Evolutionary conservation across 2,113 vertebrate species (phyloP), one percentile per base, ranked within the genome.

Genomic region (Anolis carolinensis): DNA sequence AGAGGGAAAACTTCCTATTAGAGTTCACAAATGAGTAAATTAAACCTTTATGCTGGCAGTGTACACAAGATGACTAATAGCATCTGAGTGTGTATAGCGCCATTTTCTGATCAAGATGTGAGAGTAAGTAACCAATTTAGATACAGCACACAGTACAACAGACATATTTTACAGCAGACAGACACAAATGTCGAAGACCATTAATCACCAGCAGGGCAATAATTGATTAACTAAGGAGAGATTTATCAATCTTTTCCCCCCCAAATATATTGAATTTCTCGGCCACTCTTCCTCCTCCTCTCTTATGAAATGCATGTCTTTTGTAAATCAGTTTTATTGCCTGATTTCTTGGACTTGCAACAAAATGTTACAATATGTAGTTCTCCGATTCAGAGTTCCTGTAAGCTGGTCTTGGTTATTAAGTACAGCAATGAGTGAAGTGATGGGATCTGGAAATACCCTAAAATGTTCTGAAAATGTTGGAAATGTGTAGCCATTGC

Each of bases 41-140:
- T 80, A 81, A 63, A 36, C 21, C 55, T 75, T 81, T 74, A 50
- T 86, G 78, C 21, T 20, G 5, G 70, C 39, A 67, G 39, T 39
- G 32, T 65, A 67, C 30, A 74, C 18, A 81, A 59, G 36, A 63
- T 81, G 36, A 65, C 77, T 86, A 81, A 81, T 67, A 74, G 21
- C 62, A 86, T 65, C 71, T 74, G 55, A 25, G 13, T 34, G 34
- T 59, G 34, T 39, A 36, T 27, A 11, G 65, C 30, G 50, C 79
- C 36, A 81, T 81, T 86, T 74, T 74, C 34, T 65, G 30, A 86
- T 81, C 50, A 79, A 72, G 76, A 86, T 86, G 62, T 44, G 34
- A 79, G 52, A 80, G 30, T 73, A 13, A 23, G 67, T 36, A 79
- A 25, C 70, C 7, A n/a, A 80, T 80, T 86, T 73, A 86, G 36